These are phyloP conservation scores for Oikopleura dioica DNA, from an alignment of 23 tunicate genomes.

Conservation along the genomic window DNA sequence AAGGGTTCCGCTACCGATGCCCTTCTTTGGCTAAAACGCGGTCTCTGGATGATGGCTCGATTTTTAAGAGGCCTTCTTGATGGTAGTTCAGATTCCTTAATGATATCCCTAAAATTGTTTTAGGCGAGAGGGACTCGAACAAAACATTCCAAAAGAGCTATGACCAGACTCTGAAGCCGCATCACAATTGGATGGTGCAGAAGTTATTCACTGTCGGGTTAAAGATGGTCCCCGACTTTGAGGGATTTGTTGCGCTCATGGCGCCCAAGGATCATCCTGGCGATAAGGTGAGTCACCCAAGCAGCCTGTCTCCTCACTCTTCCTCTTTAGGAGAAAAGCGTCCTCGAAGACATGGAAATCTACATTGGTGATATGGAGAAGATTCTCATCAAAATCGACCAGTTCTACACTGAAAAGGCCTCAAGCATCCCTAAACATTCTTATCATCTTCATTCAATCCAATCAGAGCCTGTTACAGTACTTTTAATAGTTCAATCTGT, in stretches of 20 bases:
- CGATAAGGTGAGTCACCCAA: neutral
- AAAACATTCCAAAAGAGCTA: constrained; percentile 19
- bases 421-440: neutral
- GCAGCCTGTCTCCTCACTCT: too few relatives aligned
- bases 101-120: neutral
- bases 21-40: constrained; percentile 85
- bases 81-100: neutral
- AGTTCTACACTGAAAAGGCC: neutral
- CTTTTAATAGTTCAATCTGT: too few relatives aligned
- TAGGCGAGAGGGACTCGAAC: constrained; percentile 3
- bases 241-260: constrained; percentile 15
- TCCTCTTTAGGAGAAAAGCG: neutral
- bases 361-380: neutral
- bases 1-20: constrained; percentile 90
- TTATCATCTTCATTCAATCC: neutral
- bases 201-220: constrained; percentile 35
- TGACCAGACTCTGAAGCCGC: constrained; percentile 13
- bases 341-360: neutral
- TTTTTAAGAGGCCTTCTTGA: constrained; percentile 16
- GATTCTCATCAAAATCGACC: neutral
- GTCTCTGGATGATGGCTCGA: constrained; percentile 37
- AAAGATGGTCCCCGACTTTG: constrained; percentile 28
- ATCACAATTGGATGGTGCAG: constrained; percentile 58
- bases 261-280: neutral
- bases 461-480: too few relatives aligned